These are phyloP conservation scores for Tenthredo distinguenda DNA, from an alignment of 2,888 invertebrate species.

Conservation along the genomic window DNA sequence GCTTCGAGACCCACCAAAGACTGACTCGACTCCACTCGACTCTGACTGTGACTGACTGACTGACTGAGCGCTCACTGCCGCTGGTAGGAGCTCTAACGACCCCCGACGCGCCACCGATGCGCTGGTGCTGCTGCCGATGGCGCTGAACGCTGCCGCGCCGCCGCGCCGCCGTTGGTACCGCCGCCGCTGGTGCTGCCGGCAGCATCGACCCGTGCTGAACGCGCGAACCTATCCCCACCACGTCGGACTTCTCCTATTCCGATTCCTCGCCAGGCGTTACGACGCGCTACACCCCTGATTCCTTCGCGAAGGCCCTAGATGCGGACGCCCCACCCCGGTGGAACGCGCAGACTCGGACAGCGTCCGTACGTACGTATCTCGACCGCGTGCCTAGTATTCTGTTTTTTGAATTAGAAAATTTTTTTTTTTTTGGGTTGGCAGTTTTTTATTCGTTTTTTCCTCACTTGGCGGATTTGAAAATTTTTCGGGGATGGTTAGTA, in stretches of 20 bases:
- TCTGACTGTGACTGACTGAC: conserved; percentile 26
- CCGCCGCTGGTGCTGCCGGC: conserved; percentile 73
- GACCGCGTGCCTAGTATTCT: not conserved
- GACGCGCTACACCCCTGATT: conserved; percentile 51
- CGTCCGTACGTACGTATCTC: not conserved
- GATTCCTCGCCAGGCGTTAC: conserved; percentile 65
- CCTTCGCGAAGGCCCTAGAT: conserved; percentile 51
- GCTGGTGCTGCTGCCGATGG: not conserved
- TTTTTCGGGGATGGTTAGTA: not conserved
- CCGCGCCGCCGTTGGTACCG: conserved; percentile 67
- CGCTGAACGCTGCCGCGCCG: conserved; percentile 41
- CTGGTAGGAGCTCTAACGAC: conserved; percentile 49
- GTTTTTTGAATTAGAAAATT: not conserved
- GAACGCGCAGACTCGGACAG: conserved; percentile 56
- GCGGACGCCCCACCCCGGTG: conserved; percentile 54
- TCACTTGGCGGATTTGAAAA: no score
- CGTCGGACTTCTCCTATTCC: conserved; percentile 57
- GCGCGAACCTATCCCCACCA: conserved; percentile 72
- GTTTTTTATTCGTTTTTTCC: no score
- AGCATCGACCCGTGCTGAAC: conserved; percentile 80
- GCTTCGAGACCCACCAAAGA: conserved; percentile 84
- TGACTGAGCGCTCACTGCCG: not conserved
- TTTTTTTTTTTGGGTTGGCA: no score
- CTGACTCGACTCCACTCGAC: conserved; percentile 67
- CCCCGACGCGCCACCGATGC: conserved; percentile 63